Evolutionary conservation across 1,140 invertebrate genomes (phyloP).

Genomic region (Bombus waltoni): DNA sequence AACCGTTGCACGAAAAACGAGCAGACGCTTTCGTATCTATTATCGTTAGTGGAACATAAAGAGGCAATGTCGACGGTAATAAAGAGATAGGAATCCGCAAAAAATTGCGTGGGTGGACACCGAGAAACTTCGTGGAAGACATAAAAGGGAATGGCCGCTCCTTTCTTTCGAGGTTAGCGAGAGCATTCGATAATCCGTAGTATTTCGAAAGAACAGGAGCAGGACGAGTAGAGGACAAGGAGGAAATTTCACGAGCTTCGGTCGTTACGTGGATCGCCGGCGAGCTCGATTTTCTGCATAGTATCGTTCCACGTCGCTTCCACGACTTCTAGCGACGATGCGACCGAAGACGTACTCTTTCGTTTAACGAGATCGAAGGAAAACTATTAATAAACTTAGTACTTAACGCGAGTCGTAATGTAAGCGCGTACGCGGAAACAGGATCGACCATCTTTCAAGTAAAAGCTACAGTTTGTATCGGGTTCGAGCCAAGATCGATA

Average conservation of each 20-base stretch:
- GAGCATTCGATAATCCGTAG: not conserved
- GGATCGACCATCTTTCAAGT: not conserved
- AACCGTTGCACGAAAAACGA: not conserved
- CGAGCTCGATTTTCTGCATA: not conserved
- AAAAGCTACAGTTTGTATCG: not conserved
- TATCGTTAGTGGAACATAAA: not conserved
- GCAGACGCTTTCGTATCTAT: not conserved
- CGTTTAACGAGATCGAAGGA: not conserved
- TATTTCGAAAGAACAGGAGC: not conserved
- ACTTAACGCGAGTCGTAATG: not conserved
- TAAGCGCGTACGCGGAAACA: not conserved
- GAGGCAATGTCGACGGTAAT: not conserved
- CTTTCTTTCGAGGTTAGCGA: not conserved
- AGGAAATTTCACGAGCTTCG: not conserved
- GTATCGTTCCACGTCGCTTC: not conserved
- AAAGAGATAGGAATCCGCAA: not conserved
- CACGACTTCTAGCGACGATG: no score
- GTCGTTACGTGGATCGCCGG: conserved; percentile 5
- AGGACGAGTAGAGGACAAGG: no score
- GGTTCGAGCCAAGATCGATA: not conserved
- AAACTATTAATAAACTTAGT: not conserved
- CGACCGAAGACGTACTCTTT: not conserved
- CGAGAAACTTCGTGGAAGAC: not conserved
- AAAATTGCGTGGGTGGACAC: not conserved
- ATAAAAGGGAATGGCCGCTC: conserved; percentile 12